phyloP scores from a whole-genome alignment of 2,113 vertebrate genomes.

The Neopipo cinnamomea region DNA sequence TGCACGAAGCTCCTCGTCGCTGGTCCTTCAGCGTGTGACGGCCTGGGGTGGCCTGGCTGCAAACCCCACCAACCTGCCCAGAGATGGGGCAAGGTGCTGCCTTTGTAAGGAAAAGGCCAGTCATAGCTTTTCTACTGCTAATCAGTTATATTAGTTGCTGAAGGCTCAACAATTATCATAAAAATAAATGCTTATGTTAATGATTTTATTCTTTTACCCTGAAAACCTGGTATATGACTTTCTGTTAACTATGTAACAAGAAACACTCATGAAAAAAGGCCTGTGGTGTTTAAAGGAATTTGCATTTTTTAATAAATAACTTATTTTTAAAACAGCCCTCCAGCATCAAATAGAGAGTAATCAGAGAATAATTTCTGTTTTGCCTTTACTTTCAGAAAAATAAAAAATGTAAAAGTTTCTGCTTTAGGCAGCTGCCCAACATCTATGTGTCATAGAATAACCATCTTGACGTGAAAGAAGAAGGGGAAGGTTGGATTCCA shows the following conservation, averaged over 20 bases:
- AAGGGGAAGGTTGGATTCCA: neutral
- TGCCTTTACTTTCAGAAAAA: neutral
- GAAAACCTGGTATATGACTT: neutral
- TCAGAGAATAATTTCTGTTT: neutral
- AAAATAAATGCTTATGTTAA: neutral
- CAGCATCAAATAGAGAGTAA: neutral
- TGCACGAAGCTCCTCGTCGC: fast-evolving
- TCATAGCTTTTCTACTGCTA: neutral
- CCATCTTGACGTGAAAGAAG: neutral
- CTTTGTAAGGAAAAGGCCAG: neutral
- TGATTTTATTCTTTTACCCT: neutral
- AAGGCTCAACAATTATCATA: neutral
- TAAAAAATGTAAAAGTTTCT: neutral
- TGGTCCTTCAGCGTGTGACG: fast-evolving
- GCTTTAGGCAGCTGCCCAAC: neutral
- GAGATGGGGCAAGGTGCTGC: neutral
- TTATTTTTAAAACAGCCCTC: neutral
- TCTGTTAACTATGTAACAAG: neutral
- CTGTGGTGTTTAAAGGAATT: neutral
- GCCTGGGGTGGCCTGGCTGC: neutral
- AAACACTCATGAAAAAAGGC: neutral
- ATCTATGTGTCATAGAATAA: neutral
- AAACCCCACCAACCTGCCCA: neutral
- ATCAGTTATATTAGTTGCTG: neutral
- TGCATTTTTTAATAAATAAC: neutral